A percentile compares a stretch with the other conserved stretches of the same genome.
Evolutionary conservation across 2,888 invertebrate genomes (phyloP).

Genomic region (Agrotis exclamationis): DNA sequence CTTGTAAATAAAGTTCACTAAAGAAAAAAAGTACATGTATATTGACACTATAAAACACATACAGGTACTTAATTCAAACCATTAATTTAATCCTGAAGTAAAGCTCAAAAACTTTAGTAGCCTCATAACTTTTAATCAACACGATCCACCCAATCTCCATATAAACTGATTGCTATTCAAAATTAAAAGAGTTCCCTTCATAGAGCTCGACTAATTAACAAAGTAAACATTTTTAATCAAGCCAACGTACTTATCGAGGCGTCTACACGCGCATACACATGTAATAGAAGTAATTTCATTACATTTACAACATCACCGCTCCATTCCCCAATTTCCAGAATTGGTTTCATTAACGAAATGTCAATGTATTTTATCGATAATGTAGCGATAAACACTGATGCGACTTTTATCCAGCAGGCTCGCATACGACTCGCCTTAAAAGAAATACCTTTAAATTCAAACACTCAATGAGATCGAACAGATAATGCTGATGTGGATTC

Average conservation of each 20-base stretch:
- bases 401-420: constrained; percentile 72
- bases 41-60: not conserved
- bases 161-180: constrained; percentile 26
- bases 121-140: constrained; percentile 35
- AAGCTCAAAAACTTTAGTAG: constrained; percentile 7
- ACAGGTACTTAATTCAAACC: constrained; percentile 1
- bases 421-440: constrained; percentile 67
- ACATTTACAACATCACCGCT: constrained; percentile 52
- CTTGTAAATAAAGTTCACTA: not conserved
- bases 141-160: constrained; percentile 17
- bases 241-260: constrained; percentile 25
- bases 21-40: not conserved
- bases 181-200: constrained; percentile 40
- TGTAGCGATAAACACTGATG: constrained; percentile 73
- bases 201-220: constrained; percentile 45
- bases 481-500: constrained; percentile 75
- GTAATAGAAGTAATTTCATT: constrained; percentile 61
- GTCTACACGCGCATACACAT: constrained; percentile 48
- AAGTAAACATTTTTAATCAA: constrained; percentile 54
- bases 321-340: constrained; percentile 61
- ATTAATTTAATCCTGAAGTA: not conserved
- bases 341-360: constrained; percentile 69
- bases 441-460: constrained; percentile 71
- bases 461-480: constrained; percentile 73
- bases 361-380: constrained; percentile 74